phyloP scores from a whole-genome alignment of 2,888 invertebrate species.

The Agonopterix heracliana region DNA sequence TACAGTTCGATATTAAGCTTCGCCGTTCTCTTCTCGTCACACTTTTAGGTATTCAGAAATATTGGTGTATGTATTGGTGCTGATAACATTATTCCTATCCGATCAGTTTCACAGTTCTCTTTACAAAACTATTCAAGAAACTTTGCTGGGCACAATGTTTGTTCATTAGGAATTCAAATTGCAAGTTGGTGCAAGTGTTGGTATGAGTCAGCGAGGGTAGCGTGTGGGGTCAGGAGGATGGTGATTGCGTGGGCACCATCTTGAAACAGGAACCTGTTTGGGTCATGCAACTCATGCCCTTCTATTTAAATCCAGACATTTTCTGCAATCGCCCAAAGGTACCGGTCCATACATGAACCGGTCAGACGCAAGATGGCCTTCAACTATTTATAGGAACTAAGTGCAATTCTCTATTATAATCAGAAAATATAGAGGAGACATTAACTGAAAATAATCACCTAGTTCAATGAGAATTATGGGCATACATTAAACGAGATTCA shows the following conservation, averaged over 20 bases:
- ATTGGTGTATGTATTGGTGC: no score
- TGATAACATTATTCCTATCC: no score
- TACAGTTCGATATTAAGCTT: no score
- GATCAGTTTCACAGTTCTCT: no score
- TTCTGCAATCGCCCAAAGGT: conserved; percentile 45
- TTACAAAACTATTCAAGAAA: no score
- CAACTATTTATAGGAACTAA: conserved; percentile 40
- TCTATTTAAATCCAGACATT: conserved; percentile 60
- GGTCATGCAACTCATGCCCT: conserved; percentile 63
- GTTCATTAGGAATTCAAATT: not conserved
- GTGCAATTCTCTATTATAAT: conserved; percentile 18
- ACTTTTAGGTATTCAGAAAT: no score
- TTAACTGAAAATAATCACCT: conserved; percentile 5
- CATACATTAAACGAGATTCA: not conserved
- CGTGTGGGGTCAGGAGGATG: conserved; percentile 51
- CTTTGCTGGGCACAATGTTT: not conserved
- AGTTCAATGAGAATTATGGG: no score
- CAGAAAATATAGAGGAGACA: conserved; percentile 11
- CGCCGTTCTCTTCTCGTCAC: no score
- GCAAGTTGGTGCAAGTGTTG: conserved; percentile 3
- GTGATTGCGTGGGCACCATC: conserved; percentile 53
- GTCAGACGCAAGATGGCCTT: conserved; percentile 35
- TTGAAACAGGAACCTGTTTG: conserved; percentile 65
- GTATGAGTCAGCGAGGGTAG: conserved; percentile 50
- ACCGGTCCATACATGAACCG: conserved; percentile 21